Base-by-base conservation (phyloP, 2,113 vertebrate species). In the Carlito syrichta region DNA sequence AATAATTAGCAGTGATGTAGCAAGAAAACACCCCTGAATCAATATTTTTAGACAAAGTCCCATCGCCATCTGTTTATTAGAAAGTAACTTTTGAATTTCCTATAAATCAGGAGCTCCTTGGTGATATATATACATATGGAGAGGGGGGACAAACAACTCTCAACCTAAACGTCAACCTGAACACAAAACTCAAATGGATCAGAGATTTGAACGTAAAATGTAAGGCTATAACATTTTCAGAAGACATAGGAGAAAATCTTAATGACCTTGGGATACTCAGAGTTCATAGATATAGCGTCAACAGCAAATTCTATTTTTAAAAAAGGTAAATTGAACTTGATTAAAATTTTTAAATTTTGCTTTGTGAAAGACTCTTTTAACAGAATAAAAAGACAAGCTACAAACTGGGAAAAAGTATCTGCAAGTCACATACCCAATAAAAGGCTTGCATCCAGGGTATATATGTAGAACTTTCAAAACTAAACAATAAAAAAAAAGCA, bases 31-130 rank as follows among this genome's bases (percentile, higher is more conserved):
- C 45, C 50, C 43, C 71, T n/a, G 3, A 92, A 92, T 97, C 95
- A 95, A 88, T 97, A 96, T 96, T 95, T 96, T 94, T 86, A 93
- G 83, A 97, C 43, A 86, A 97, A 95, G 38, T 88, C 38, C 58
- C 32, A 81, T 95, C 93, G 79, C 68, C 89, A 94, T 95, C 50
- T 95, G 48, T 89, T 96, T 97, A 96, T 83, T 96, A 68, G 88
- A 94, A 90, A 94, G 23, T 88, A 96, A 91, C 89, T 93, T 95
- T 94, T 62, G 96, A 48, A 88, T 76, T 96, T n/a, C 69, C 76
- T 97, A 32, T 93, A 96, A 92, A 91, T 89, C 52, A 73, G 50
- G 48, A 81, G 30, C 43, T 92, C 43, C n/a, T 82, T 48, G 56
- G 54, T 97, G 60, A 95, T 13, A 82, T 73, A 82, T 52, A 87